Conservation (phyloP, 2,888 invertebrate genomes). For the Leucophora obtusa region DNA sequence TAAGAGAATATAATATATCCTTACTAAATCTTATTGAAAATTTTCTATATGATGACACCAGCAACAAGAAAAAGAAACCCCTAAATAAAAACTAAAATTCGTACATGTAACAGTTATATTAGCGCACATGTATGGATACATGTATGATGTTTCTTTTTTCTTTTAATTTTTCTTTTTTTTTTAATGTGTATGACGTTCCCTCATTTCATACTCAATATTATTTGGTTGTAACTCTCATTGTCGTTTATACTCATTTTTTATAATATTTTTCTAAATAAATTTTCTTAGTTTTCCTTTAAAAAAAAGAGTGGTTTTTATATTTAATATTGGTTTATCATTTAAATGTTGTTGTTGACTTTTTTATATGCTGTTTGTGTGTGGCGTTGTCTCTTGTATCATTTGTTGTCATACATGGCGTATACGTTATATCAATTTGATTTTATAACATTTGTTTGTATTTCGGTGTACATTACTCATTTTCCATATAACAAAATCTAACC, state of each 20-base stretch:
- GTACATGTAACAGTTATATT: background rate
- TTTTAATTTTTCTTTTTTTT: too few species aligned
- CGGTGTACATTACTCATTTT: slow-evolving; percentile 13
- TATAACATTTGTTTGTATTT: background rate
- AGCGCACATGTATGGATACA: background rate
- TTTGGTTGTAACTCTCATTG: background rate
- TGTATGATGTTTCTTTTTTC: slow-evolving; percentile 4
- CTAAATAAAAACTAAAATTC: background rate
- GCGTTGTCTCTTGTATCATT: slow-evolving; percentile 43
- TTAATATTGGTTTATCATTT: slow-evolving; percentile 54
- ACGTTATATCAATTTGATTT: slow-evolving; percentile 47
- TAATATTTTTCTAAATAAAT: slow-evolving; percentile 32
- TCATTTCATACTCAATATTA: background rate
- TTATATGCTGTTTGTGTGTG: background rate
- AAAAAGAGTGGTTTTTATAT: slow-evolving; percentile 19
- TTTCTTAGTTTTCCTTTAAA: slow-evolving; percentile 5
- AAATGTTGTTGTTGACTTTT: background rate
- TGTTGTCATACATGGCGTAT: slow-evolving; percentile 55
- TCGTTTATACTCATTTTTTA: slow-evolving; percentile 25
- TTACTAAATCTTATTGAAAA: slow-evolving; percentile 1
- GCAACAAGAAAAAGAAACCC: background rate
- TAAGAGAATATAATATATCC: background rate
- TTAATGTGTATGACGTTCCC: slow-evolving; percentile 18
- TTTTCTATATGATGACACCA: background rate
- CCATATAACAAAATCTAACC: background rate